A percentile compares a stretch with the other conserved stretches of the same genome.
These are phyloP conservation scores for Brachionus rubens DNA, from an alignment of 1,140 invertebrate genomes.

Conservation along the genomic window DNA sequence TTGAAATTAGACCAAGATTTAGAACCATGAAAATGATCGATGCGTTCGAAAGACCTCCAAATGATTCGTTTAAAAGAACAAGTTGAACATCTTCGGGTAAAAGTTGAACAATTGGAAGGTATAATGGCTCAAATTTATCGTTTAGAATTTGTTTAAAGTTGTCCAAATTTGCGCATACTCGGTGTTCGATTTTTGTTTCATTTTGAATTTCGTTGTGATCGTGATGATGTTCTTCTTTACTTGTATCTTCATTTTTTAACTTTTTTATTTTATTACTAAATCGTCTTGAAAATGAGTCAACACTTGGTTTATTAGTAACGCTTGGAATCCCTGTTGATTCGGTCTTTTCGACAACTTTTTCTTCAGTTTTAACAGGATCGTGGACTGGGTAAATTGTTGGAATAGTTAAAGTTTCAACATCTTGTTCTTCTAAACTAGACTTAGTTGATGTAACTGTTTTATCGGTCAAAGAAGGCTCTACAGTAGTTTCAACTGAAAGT, in stretches of 20 bases:
- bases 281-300: background rate
- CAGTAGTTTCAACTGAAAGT: too few relatives aligned
- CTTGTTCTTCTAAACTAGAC: too few relatives aligned
- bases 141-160: constrained; percentile 13
- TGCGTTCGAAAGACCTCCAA: background rate
- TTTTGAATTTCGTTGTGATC: background rate
- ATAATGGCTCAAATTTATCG: constrained; percentile 12
- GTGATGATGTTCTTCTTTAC: background rate
- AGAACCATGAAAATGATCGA: background rate
- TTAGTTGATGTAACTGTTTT: too few relatives aligned
- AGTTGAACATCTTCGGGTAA: constrained; percentile 34
- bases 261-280: background rate
- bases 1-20: background rate
- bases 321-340: too few relatives aligned
- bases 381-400: too few relatives aligned
- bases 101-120: constrained; percentile 14
- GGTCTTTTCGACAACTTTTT: too few relatives aligned
- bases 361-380: too few relatives aligned
- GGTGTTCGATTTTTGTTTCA: background rate
- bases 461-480: too few relatives aligned
- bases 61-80: background rate
- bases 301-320: background rate
- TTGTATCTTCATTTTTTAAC: background rate
- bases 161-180: constrained; percentile 26
- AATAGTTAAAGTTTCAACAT: too few relatives aligned